These are phyloP conservation scores for Anisognathus igniventris DNA, from an alignment of 2,797 vertebrate genomes.

Conservation along the genomic window DNA sequence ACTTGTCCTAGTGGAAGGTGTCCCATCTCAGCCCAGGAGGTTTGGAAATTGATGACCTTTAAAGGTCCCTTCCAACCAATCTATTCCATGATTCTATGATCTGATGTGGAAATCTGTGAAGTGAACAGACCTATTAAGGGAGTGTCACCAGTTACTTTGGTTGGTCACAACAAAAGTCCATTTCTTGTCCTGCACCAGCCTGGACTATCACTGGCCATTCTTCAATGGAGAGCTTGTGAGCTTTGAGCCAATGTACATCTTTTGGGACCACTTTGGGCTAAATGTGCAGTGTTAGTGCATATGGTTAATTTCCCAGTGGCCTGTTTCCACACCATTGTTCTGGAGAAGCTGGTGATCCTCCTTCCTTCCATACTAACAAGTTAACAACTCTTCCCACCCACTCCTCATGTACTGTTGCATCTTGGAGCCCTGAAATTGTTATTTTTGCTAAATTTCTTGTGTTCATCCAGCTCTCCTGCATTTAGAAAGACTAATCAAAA, in stretches of 20 bases:
- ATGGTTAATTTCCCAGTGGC: neutral
- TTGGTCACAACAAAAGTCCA: neutral
- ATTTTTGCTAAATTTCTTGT: neutral
- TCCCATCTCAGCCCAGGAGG: neutral
- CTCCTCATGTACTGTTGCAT: neutral
- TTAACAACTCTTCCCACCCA: neutral
- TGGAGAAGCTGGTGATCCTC: neutral
- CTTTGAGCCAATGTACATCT: neutral
- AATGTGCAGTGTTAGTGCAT: accelerated
- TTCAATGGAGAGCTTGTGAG: neutral
- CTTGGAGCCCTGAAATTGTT: neutral
- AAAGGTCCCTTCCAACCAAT: neutral
- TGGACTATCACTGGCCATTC: neutral
- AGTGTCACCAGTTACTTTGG: neutral
- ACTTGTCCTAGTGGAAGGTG: neutral
- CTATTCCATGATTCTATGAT: neutral
- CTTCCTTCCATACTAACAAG: neutral
- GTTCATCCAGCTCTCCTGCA: neutral
- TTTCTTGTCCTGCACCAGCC: neutral
- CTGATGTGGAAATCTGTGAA: neutral
- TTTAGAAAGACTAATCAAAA: neutral
- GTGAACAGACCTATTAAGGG: accelerated
- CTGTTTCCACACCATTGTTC: neutral
- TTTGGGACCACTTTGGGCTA: neutral
- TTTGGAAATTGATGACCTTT: neutral